These are phyloP conservation scores for Trematomus bernacchii DNA, from an alignment of 2,797 vertebrate species.

Conservation along the genomic window DNA sequence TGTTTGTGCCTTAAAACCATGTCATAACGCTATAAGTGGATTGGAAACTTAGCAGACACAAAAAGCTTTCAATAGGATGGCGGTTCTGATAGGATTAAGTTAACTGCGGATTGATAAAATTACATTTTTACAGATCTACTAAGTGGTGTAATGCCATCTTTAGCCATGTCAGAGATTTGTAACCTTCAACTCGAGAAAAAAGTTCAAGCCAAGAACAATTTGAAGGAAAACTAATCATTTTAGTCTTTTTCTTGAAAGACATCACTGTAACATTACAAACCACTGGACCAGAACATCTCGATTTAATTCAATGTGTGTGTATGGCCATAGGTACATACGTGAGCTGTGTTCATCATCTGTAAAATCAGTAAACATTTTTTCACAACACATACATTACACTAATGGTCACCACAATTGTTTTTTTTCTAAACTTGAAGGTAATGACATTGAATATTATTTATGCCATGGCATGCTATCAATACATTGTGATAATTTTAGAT, in stretches of 20 bases:
- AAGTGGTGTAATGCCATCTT: not conserved
- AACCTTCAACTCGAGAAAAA: constrained; percentile 16
- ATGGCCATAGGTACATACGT: not conserved
- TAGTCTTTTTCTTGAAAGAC: not conserved
- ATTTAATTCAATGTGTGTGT: not conserved
- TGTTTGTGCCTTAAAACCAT: not conserved
- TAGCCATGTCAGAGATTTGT: not conserved
- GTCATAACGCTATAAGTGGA: not conserved
- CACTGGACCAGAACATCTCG: not conserved
- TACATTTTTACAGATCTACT: not conserved
- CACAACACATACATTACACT: too few relatives aligned
- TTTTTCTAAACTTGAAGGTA: not conserved
- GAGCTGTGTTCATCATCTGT: not conserved
- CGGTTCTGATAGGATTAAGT: constrained; percentile 1
- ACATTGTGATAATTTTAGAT: too few relatives aligned
- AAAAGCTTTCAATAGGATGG: constrained; percentile 3
- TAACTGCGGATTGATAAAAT: constrained; percentile 1
- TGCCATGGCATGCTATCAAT: too few relatives aligned
- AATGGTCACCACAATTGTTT: not conserved
- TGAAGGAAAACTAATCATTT: not conserved
- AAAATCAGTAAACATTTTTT: too few relatives aligned
- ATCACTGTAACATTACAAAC: not conserved
- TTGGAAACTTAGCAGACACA: constrained; percentile 11
- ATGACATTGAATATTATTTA: not conserved
- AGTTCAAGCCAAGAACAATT: not conserved